Evolutionary conservation across 2,888 invertebrate genomes (phyloP).

Genomic region (Margaritifera margaritifera): DNA sequence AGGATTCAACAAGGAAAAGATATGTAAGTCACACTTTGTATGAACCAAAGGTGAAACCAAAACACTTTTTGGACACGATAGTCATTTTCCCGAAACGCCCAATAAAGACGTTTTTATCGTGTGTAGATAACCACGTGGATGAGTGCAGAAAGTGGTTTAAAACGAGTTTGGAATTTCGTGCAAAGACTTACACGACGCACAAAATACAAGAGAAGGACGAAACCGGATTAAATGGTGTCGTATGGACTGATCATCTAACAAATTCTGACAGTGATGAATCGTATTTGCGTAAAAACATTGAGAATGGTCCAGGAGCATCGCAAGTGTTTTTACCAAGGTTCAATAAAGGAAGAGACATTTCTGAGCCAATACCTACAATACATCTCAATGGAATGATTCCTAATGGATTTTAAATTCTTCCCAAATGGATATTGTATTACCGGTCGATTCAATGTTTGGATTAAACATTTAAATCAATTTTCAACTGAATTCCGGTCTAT

Average conservation of each 20-base stretch:
- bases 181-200: conserved; percentile 56
- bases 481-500: too few species aligned
- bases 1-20: conserved; percentile 52
- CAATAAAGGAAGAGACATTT: conserved; percentile 25
- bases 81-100: conserved; percentile 54
- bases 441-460: neutral
- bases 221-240: too few species aligned
- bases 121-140: conserved; percentile 60
- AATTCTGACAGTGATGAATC: neutral
- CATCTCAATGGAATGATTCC: too few species aligned
- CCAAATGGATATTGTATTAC: too few species aligned
- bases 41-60: conserved; percentile 57
- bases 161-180: conserved; percentile 62
- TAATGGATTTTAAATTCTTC: too few species aligned
- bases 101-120: conserved; percentile 51
- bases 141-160: conserved; percentile 63
- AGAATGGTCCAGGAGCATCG: conserved; percentile 51
- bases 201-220: conserved; percentile 29
- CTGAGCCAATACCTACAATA: too few species aligned
- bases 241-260: neutral
- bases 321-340: conserved; percentile 57
- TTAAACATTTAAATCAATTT: too few species aligned
- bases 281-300: neutral
- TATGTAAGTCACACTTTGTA: conserved; percentile 60
- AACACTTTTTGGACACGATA: conserved; percentile 53